phyloP scores from a whole-genome alignment of 2,113 vertebrate genomes.

The Morone saxatilis region DNA sequence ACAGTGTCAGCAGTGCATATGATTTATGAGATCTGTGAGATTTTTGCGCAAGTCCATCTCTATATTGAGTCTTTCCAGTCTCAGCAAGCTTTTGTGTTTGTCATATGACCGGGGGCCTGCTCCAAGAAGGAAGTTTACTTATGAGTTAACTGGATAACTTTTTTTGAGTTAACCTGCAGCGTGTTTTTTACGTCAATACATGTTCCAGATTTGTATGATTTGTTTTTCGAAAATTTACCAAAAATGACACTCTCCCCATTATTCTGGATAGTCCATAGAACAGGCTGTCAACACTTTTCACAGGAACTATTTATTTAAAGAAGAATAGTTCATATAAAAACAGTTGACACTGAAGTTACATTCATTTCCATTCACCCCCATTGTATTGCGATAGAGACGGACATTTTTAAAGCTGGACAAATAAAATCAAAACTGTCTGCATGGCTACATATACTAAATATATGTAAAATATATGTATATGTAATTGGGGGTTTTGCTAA shows the following conservation, averaged over 20 bases:
- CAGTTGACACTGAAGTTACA: neutral
- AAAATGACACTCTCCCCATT: neutral
- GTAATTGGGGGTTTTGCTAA: neutral
- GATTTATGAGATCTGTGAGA: neutral
- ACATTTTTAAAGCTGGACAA: neutral
- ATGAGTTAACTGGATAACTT: neutral
- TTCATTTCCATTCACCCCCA: neutral
- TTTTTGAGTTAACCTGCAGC: conserved; percentile 10
- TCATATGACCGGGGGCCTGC: conserved; percentile 20
- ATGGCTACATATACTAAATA: neutral
- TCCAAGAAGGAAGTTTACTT: conserved; percentile 24
- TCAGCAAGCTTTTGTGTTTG: conserved; percentile 26
- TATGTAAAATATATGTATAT: neutral
- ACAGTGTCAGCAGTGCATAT: neutral
- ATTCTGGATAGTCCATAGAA: neutral
- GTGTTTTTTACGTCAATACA: neutral
- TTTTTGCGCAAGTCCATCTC: conserved; percentile 3
- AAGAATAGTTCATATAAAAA: neutral
- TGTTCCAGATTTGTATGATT: neutral
- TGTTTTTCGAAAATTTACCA: neutral
- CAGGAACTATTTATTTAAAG: neutral
- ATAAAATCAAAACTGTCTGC: conserved; percentile 5
- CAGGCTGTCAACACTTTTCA: conserved; percentile 19
- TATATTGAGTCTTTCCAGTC: neutral
- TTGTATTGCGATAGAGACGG: neutral